Conservation (phyloP, 2,113 vertebrate genomes). For the Dasyprocta punctata region DNA sequence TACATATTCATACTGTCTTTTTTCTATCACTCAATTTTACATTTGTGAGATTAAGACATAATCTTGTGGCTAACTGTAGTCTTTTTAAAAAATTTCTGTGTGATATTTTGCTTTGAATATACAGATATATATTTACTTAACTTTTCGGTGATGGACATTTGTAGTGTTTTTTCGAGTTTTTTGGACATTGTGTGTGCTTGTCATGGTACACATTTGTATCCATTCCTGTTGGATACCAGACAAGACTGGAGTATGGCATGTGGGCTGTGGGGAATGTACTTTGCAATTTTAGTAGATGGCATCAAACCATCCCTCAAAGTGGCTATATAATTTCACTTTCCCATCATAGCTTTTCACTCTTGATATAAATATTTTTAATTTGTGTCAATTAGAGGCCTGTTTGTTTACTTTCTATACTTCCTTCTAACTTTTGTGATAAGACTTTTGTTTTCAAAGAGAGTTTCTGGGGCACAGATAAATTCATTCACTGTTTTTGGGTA, state of each 20-base stretch:
- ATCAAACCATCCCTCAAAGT: background rate
- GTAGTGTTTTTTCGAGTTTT: background rate
- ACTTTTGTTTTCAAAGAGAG: background rate
- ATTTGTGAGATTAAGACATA: background rate
- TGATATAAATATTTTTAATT: background rate
- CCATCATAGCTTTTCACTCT: background rate
- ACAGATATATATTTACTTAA: background rate
- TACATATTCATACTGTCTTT: background rate
- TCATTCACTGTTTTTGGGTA: background rate
- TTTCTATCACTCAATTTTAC: background rate
- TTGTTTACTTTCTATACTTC: background rate
- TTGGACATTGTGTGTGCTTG: background rate
- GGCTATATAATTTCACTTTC: background rate
- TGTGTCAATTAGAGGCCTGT: background rate
- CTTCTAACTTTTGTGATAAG: background rate
- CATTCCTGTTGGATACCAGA: background rate
- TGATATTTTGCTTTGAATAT: constrained; percentile 5
- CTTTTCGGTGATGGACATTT: background rate
- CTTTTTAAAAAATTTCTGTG: background rate
- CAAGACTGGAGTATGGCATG: background rate
- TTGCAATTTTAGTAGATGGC: background rate
- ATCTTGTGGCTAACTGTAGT: background rate
- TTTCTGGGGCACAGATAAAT: background rate
- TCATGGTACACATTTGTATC: background rate
- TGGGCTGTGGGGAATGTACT: background rate